A percentile compares a stretch with the other conserved stretches of the same genome.
Evolutionary conservation across 2,888 invertebrate genomes (phyloP).

Genomic region (Dione vanillae): DNA sequence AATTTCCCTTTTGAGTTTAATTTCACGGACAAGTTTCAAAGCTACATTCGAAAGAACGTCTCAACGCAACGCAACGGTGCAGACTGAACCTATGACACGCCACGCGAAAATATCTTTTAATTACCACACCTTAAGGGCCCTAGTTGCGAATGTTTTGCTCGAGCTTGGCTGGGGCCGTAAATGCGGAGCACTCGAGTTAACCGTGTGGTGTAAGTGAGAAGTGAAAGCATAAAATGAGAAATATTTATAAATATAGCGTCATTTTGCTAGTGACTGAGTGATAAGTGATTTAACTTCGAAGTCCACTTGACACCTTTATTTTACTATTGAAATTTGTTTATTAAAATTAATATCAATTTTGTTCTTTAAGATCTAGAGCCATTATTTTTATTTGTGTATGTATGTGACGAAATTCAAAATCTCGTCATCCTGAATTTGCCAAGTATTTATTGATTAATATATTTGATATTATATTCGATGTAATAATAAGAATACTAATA

Average conservation of each 20-base stretch:
- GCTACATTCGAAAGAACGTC: slow-evolving; percentile 64
- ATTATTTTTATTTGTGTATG: too few relatives aligned
- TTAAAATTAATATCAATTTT: too few relatives aligned
- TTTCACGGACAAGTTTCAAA: slow-evolving; percentile 67
- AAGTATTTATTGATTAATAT: too few relatives aligned
- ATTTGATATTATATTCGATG: too few relatives aligned
- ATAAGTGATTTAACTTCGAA: too few relatives aligned
- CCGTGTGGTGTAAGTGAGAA: slow-evolving; percentile 52
- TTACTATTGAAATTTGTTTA: too few relatives aligned
- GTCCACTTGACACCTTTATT: too few relatives aligned
- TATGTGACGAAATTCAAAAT: too few relatives aligned
- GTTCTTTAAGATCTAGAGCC: too few relatives aligned
- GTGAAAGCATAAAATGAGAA: neutral
- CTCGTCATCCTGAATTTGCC: too few relatives aligned
- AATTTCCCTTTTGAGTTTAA: slow-evolving; percentile 70
- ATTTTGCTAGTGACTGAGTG: too few relatives aligned
- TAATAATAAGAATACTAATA: too few relatives aligned
- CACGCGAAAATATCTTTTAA: slow-evolving; percentile 78
- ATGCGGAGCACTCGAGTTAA: slow-evolving; percentile 65
- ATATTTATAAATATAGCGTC: neutral
- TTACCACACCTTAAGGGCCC: slow-evolving; percentile 74
- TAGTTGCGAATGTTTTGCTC: slow-evolving; percentile 65
- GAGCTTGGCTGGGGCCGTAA: slow-evolving; percentile 59
- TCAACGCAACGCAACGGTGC: slow-evolving; percentile 64
- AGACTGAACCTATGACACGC: slow-evolving; percentile 66